Conservation (phyloP, 2,113 vertebrate genomes). For the Campylomormyrus tamandua region DNA sequence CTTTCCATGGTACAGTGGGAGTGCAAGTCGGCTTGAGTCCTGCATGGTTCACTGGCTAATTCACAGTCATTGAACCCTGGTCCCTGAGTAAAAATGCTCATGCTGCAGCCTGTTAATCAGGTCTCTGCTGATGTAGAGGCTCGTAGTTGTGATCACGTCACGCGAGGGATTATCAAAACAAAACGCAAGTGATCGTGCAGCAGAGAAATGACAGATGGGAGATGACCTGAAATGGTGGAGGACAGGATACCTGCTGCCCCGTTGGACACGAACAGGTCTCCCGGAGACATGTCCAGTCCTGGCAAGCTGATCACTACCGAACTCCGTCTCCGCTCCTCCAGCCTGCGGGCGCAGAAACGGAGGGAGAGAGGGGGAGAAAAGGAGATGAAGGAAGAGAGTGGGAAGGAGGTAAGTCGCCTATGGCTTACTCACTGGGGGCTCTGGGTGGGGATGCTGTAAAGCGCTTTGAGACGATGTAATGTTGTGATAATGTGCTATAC, state of each 20-base stretch:
- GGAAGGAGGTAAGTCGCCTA: not conserved
- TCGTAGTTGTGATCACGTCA: not conserved
- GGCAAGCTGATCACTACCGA: slow-evolving; percentile 76
- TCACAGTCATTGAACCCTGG: not conserved
- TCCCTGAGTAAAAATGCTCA: not conserved
- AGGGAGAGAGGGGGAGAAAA: not conserved
- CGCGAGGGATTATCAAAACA: not conserved
- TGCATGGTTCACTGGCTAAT: not conserved
- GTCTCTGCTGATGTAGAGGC: not conserved
- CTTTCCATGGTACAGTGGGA: not conserved
- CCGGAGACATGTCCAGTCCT: slow-evolving; percentile 74
- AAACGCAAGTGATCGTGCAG: not conserved
- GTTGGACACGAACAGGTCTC: slow-evolving; percentile 77
- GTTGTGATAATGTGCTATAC: too few relatives aligned
- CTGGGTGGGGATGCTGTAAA: too few relatives aligned
- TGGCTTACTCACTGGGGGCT: too few relatives aligned
- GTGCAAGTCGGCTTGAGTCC: not conserved
- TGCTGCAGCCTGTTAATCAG: not conserved
- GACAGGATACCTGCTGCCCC: slow-evolving; percentile 63
- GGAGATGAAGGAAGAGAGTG: not conserved
- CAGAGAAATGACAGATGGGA: not conserved
- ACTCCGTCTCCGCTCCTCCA: slow-evolving; percentile 65
- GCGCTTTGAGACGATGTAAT: too few relatives aligned
- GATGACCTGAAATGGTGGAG: slow-evolving; percentile 50
- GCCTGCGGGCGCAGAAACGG: slow-evolving; percentile 40